phyloP scores from a whole-genome alignment of 2,888 invertebrate species.

The Oxyteleia sp. region DNA sequence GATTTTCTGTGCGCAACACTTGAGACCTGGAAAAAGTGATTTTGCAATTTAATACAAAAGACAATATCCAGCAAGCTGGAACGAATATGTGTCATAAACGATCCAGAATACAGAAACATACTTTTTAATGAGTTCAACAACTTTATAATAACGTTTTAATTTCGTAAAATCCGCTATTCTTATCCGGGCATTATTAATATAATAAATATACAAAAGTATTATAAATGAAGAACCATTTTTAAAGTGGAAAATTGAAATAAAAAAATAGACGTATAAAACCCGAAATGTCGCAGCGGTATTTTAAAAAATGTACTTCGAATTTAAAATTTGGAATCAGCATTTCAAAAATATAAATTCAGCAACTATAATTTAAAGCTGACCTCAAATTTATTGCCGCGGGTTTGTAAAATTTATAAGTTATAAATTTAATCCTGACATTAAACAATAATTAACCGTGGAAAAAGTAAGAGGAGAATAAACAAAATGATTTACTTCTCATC shows the following conservation, averaged over 20 bases:
- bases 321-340: background rate
- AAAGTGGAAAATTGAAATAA: background rate
- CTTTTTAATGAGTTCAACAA: constrained; percentile 20
- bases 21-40: constrained; percentile 5
- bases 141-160: constrained; percentile 20
- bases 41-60: constrained; percentile 12
- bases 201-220: background rate
- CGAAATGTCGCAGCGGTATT: too few relatives aligned
- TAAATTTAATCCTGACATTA: too few relatives aligned
- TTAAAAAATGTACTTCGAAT: background rate
- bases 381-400: background rate
- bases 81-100: constrained; percentile 21
- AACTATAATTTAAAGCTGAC: too few relatives aligned
- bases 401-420: background rate
- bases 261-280: too few relatives aligned
- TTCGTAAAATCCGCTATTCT: constrained; percentile 13
- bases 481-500: constrained; percentile 14
- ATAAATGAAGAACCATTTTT: too few relatives aligned
- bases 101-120: constrained; percentile 7
- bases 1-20: background rate
- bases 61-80: constrained; percentile 3
- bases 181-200: background rate
- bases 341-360: too few relatives aligned
- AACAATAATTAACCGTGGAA: background rate
- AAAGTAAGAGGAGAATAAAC: background rate